Conservation (phyloP, 1,140 invertebrate genomes). For the Parapsyche elsis region DNA sequence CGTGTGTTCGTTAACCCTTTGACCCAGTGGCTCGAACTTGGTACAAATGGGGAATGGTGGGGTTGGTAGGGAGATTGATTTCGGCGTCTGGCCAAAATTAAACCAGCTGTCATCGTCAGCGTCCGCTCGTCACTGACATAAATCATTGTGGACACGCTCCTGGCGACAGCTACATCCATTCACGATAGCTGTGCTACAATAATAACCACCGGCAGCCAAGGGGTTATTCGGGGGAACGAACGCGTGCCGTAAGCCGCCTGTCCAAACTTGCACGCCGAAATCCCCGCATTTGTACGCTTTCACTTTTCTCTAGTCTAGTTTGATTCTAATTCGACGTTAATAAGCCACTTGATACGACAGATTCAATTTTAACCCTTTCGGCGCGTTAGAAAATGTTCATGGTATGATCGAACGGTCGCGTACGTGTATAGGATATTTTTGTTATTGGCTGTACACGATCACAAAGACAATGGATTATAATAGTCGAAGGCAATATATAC, state of each 20-base stretch:
- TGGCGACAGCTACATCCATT: constrained; percentile 52
- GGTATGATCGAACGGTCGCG: too few relatives aligned
- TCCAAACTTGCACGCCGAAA: neutral
- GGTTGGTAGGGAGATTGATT: constrained; percentile 25
- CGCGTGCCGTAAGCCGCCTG: too few relatives aligned
- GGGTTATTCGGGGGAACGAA: too few relatives aligned
- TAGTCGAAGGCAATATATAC: too few relatives aligned
- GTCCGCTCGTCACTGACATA: constrained; percentile 49
- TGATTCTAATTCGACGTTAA: neutral
- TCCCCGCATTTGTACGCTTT: neutral
- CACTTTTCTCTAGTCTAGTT: neutral
- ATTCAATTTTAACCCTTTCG: neutral
- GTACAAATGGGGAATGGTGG: too few relatives aligned
- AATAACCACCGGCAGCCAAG: constrained; percentile 8
- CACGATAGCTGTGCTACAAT: constrained; percentile 46
- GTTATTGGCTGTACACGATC: too few relatives aligned
- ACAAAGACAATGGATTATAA: neutral
- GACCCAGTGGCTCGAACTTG: neutral
- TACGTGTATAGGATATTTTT: too few relatives aligned
- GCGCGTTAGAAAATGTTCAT: too few relatives aligned
- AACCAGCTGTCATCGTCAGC: constrained; percentile 53
- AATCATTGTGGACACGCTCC: constrained; percentile 54
- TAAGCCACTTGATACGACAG: neutral
- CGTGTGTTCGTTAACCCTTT: neutral
- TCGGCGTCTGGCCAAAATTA: constrained; percentile 51